Conservation (phyloP, 2,888 invertebrate species). For the Andricus curvator region DNA sequence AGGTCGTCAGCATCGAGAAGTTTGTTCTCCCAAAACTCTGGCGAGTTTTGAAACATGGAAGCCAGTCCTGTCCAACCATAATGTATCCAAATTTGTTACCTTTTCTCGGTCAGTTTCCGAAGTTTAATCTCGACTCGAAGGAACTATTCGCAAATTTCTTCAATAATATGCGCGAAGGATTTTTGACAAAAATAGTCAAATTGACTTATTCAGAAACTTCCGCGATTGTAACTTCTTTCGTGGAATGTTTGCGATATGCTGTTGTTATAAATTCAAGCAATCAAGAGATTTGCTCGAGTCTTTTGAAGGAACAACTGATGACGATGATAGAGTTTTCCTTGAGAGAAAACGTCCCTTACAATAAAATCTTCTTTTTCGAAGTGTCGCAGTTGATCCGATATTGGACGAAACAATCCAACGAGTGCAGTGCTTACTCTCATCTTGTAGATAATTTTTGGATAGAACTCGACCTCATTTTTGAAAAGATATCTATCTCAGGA, state of each 20-base stretch:
- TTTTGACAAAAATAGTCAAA: constrained; percentile 81
- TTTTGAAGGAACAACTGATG: constrained; percentile 77
- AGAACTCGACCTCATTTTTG: constrained; percentile 72
- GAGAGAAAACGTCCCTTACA: constrained; percentile 73
- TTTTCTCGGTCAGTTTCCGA: constrained; percentile 85
- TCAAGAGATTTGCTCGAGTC: constrained; percentile 74
- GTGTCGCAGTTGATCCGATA: constrained; percentile 80
- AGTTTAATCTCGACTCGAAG: constrained; percentile 78
- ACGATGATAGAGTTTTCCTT: constrained; percentile 79
- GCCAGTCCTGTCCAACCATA: constrained; percentile 87
- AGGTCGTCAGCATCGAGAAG: constrained; percentile 86
- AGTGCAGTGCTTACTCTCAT: constrained; percentile 70
- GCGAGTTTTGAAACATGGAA: constrained; percentile 84
- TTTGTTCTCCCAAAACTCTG: constrained; percentile 86
- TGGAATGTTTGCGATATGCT: constrained; percentile 87
- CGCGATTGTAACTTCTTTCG: constrained; percentile 84
- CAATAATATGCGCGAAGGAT: constrained; percentile 83
- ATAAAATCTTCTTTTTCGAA: constrained; percentile 79
- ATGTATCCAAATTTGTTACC: constrained; percentile 89
- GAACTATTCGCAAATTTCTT: constrained; percentile 85
- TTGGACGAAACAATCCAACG: constrained; percentile 79
- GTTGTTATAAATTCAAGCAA: constrained; percentile 80
- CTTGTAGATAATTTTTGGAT: constrained; percentile 77
- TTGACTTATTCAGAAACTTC: constrained; percentile 85
- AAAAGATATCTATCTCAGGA: constrained; percentile 57